Percentiles rank a stretch among this genome's conserved stretches.
Evolutionary conservation across 2,797 vertebrate genomes (phyloP).

Genomic region (Chromobotia macracanthus): DNA sequence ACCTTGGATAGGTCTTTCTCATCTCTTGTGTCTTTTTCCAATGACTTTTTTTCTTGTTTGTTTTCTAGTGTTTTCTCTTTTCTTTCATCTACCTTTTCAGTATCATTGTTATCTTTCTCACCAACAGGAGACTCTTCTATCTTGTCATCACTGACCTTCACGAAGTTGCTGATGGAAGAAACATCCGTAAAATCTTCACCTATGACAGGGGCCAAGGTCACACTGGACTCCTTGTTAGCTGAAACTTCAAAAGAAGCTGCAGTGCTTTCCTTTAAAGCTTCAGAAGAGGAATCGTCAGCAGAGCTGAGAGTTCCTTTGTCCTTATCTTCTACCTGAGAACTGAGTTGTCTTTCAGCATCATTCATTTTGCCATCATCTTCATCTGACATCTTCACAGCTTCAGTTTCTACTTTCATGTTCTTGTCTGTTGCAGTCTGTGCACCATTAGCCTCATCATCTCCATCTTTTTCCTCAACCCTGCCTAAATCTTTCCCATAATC

Average conservation of each 20-base stretch:
- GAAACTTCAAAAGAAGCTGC: constrained; percentile 53
- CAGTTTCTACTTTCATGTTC: constrained; percentile 25
- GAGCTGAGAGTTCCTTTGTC: background rate
- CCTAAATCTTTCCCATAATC: constrained; percentile 38
- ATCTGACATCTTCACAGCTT: constrained; percentile 33
- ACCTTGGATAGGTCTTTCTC: constrained; percentile 39
- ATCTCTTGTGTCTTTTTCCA: constrained; percentile 42
- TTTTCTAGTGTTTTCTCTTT: constrained; percentile 46
- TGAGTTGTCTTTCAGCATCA: constrained; percentile 29
- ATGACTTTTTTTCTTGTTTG: constrained; percentile 24
- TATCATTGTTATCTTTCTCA: constrained; percentile 31
- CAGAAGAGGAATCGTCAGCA: background rate
- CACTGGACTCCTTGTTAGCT: constrained; percentile 62
- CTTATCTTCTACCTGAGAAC: constrained; percentile 15
- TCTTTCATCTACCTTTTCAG: constrained; percentile 37
- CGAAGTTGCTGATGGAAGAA: constrained; percentile 63
- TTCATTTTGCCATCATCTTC: constrained; percentile 23
- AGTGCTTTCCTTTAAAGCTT: constrained; percentile 42
- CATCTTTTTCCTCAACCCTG: constrained; percentile 24
- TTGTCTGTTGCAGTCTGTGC: constrained; percentile 24
- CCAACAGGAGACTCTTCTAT: constrained; percentile 64
- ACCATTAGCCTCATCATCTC: constrained; percentile 24
- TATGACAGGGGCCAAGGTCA: constrained; percentile 61
- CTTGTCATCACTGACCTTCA: constrained; percentile 59
- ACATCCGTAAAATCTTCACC: constrained; percentile 66